Percentiles rank a stretch among this genome's conserved stretches.
These are phyloP conservation scores for Noctua janthe DNA, from an alignment of 2,888 invertebrate genomes.

Conservation along the genomic window DNA sequence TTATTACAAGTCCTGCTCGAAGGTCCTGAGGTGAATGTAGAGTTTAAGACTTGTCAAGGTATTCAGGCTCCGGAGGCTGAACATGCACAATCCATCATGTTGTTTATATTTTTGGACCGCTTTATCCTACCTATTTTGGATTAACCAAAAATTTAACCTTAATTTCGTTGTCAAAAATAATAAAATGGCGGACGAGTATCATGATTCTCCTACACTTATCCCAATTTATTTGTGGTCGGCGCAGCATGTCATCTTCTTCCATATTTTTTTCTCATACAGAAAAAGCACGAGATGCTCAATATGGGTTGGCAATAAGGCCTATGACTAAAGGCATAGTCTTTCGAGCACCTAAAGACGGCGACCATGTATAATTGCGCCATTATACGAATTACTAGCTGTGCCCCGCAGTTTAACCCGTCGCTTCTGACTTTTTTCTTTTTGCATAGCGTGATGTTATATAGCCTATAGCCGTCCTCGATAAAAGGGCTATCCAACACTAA, in stretches of 20 bases:
- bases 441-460: too few relatives aligned
- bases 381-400: background rate
- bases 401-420: too few relatives aligned
- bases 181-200: too few relatives aligned
- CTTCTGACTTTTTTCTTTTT: too few relatives aligned
- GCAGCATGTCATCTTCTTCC: too few relatives aligned
- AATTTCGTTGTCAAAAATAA: background rate
- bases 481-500: too few relatives aligned
- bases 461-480: too few relatives aligned
- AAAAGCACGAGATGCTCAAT: too few relatives aligned
- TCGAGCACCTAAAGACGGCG: background rate
- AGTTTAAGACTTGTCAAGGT: background rate
- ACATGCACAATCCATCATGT: background rate
- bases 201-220: too few relatives aligned
- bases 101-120: background rate
- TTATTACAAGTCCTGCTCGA: background rate
- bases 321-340: background rate
- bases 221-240: too few relatives aligned
- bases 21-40: background rate
- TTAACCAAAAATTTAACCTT: background rate
- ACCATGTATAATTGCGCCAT: background rate
- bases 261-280: too few relatives aligned
- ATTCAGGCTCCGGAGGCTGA: slow-evolving; percentile 3
- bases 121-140: background rate
- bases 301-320: too few relatives aligned